A percentile compares a stretch with the other conserved stretches of the same genome.
Conservation (phyloP, 2,113 vertebrate genomes). For the Larimichthys polyactis region DNA sequence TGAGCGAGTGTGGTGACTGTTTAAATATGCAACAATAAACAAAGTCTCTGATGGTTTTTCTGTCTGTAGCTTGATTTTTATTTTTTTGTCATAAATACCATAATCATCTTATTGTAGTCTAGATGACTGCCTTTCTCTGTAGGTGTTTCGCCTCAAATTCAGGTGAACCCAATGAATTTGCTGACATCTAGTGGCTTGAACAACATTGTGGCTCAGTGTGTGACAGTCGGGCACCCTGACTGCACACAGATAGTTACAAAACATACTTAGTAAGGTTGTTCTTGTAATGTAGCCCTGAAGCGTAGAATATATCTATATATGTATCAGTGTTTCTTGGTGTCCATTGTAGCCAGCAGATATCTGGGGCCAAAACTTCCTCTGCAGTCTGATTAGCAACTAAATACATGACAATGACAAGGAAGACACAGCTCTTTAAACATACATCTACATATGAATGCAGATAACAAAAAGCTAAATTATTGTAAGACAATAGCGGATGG, state of each 20-base stretch:
- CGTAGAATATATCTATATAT: no score
- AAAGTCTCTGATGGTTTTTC: slow-evolving; percentile 35
- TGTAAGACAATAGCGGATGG: no score
- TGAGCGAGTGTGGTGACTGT: slow-evolving; percentile 34
- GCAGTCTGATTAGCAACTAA: no score
- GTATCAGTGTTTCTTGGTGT: no score
- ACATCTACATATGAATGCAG: no score
- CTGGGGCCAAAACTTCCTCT: no score
- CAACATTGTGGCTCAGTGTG: neutral
- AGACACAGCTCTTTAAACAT: no score
- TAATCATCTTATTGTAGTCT: neutral
- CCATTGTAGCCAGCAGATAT: no score
- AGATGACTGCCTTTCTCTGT: neutral
- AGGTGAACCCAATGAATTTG: neutral
- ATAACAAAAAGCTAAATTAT: no score
- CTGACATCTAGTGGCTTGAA: slow-evolving; percentile 65
- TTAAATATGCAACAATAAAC: slow-evolving; percentile 78
- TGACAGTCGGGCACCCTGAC: neutral
- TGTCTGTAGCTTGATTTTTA: neutral
- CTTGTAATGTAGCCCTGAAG: no score
- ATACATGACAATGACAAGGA: no score
- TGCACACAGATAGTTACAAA: neutral
- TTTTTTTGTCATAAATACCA: neutral
- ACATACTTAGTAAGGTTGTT: neutral
- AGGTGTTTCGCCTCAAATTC: neutral